Evolutionary conservation across 2,113 vertebrate species (phyloP), one percentile per base, ranked within the genome.

Genomic region (Camelus bactrianus): DNA sequence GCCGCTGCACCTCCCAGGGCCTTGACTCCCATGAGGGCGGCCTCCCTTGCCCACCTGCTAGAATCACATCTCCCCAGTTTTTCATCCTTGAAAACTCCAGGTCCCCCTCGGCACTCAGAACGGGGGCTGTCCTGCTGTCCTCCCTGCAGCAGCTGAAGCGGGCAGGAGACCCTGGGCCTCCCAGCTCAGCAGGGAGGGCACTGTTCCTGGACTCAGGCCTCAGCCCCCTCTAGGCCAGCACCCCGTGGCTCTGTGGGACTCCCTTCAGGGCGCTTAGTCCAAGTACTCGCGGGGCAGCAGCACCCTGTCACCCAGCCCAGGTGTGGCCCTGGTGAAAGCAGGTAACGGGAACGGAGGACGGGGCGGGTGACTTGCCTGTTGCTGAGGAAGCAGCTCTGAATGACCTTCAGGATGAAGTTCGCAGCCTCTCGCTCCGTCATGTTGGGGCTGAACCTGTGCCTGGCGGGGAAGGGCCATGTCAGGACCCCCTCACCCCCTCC

Each of bases 331-430:
- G 3, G 5, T 32, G 28, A 26, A 8, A 14, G 17, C 19, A 1
- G 86, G 97, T 82, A 95, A 93, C 3, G 38, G 7, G 8, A 89
- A 14, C 54, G 50, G 19, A 0, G 86, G 64, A 69, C 13, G 82
- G 2, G 92, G 22, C 46, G 6, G 14, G 42, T 54, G 65, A 62
- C 98, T 98, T 60, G 99, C 99, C 99, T 99, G 99, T 99, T 99
- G 98, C 99, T 99, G 94, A 99, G 99, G 99, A 99, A 99, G 98
- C 99, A 99, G 95, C 99, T 99, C 98, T 99, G 99, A 97, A 99
- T 99, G 96, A 99, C 98, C 98, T 99, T 99, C 97, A 99, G 99
- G 97, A 99, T 99, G 98, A 99, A 99, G 94, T 99, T 99, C 0
- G 99, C 99, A 30, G 99, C 99, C 60, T 99, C 99, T 42, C 99